Base-by-base conservation (phyloP, 2,888 invertebrate genomes). In the Drosophila merina region DNA sequence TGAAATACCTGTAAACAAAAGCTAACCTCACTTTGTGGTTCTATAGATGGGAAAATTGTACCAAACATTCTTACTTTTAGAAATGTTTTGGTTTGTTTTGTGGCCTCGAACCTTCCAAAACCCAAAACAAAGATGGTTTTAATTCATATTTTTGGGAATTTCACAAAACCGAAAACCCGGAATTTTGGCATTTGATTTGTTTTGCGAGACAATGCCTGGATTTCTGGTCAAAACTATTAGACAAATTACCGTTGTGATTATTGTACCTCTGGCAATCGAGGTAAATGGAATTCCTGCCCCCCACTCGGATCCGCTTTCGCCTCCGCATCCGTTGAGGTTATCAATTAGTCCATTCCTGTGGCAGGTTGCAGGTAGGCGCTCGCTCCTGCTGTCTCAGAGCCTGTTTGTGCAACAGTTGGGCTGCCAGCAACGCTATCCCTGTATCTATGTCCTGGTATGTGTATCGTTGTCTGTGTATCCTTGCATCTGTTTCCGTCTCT, bases 391-490 rank as follows among this genome's bases (percentile, higher is more conserved):
- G 31, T 10, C 14, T 25, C 42, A 9, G 7, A 5, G 8, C 6
- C 14, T 33, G 38, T 52, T 45, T 42, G 63, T 54, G 64, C 64
- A 66, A 66, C 64, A 66, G 64, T 64, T 63, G 60, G 48, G 36
- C 12, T 55, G 12, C 31, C 49, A 33, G 12, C 20, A 12, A 4
- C 3, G 33, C 51, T 31, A 25, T 26, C 40, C n/a, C n/a, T 36
- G 20, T 36, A 28, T 12, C 48, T 38, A 10, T 51, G n/a, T 38
- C 12, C 8, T 36, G 28, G n/a, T 42, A 14, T 38, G 9, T 64
- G 58, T 36, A 5, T 36, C 5, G 1, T 1, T 47, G 56, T 26
- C 9, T n/a, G 28, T 28, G 58, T 42, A 26, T 36, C 28, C 33
- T n/a, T 4, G 28, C 14, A 9, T 70, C 33, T 28, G 33, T 12